Conservation (phyloP, 2,113 vertebrate genomes). For the Mormyrus lacerda region DNA sequence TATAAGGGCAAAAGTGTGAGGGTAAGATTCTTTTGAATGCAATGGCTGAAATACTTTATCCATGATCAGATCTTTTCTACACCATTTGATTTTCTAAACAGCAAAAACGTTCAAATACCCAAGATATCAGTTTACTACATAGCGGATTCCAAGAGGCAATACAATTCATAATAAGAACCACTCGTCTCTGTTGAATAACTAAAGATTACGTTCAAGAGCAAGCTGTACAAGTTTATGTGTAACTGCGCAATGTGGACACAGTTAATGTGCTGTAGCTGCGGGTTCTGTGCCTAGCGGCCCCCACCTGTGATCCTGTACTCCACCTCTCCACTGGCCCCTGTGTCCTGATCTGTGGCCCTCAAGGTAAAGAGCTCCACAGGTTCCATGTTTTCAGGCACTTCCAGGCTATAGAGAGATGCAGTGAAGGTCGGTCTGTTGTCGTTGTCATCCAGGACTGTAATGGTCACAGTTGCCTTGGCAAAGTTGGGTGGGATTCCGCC, state of each 20-base stretch:
- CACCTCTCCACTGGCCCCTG: slow-evolving; percentile 71
- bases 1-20: neutral
- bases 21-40: neutral
- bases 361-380: slow-evolving; percentile 68
- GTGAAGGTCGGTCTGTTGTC: slow-evolving; percentile 79
- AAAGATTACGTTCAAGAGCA: neutral
- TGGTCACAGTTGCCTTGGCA: slow-evolving; percentile 67
- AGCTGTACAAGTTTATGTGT: neutral
- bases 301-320: slow-evolving; percentile 79
- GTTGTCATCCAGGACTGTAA: slow-evolving; percentile 79
- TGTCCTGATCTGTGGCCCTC: slow-evolving; percentile 79
- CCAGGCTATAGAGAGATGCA: slow-evolving; percentile 64
- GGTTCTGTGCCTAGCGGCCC: slow-evolving; percentile 12
- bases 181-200: neutral
- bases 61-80: neutral
- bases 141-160: neutral
- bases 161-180: neutral
- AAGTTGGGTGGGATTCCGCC: slow-evolving; percentile 79
- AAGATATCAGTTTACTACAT: neutral
- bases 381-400: slow-evolving; percentile 84
- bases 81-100: neutral
- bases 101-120: neutral
- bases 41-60: neutral
- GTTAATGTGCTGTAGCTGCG: neutral
- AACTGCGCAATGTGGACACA: neutral